Percentiles rank a stretch among this genome's conserved stretches.
Evolutionary conservation across 2,113 vertebrate genomes (phyloP).

Genomic region (Neogale vison): DNA sequence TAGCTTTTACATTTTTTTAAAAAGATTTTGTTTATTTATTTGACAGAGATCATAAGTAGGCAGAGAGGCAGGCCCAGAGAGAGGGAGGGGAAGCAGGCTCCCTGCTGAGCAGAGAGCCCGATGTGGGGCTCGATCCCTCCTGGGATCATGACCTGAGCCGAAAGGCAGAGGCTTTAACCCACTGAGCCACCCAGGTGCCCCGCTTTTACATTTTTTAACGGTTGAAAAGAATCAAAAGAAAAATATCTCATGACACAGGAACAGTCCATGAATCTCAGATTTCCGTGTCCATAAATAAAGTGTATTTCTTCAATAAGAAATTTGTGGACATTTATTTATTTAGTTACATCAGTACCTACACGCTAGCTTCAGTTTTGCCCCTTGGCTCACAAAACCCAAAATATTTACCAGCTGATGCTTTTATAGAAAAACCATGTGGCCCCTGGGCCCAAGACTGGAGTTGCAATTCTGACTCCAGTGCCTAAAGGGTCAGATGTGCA

Average conservation of each 20-base stretch:
- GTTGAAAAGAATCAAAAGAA: neutral
- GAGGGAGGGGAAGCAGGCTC: too few species aligned
- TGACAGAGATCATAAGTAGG: too few species aligned
- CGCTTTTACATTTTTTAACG: neutral
- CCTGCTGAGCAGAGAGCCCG: too few species aligned
- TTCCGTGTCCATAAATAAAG: neutral
- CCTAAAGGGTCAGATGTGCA: neutral
- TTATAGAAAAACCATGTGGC: fast-evolving
- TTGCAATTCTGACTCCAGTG: neutral
- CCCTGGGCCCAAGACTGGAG: neutral
- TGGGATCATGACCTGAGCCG: too few species aligned
- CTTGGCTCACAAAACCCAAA: neutral
- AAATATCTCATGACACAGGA: neutral
- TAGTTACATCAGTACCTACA: fast-evolving
- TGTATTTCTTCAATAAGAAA: neutral
- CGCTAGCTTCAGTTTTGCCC: neutral
- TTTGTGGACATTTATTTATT: neutral
- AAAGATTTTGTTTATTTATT: too few species aligned
- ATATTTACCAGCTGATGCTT: neutral
- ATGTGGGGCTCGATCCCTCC: too few species aligned
- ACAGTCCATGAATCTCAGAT: neutral
- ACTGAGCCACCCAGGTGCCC: too few species aligned
- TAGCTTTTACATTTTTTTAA: neutral
- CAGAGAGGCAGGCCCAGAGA: too few species aligned
- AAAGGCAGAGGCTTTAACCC: too few species aligned